Conservation (phyloP, 2,113 vertebrate species). For the Loxodonta africana region DNA sequence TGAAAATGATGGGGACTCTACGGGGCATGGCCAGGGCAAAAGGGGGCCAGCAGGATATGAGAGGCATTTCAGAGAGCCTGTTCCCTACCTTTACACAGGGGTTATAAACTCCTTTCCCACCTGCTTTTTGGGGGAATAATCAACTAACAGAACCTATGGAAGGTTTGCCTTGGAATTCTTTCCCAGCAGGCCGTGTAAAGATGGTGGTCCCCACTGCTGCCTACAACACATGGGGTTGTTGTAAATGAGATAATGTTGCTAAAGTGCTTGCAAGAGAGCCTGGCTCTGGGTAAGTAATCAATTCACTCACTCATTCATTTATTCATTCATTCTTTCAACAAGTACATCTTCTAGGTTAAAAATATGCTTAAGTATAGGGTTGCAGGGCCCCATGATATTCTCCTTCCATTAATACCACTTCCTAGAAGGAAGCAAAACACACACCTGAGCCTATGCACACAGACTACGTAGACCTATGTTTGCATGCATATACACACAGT, state of each 20-base stretch:
- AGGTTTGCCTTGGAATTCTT: not conserved
- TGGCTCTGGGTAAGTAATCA: not conserved
- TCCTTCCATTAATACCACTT: not conserved
- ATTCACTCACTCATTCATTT: not conserved
- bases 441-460: not conserved
- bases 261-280: not conserved
- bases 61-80: not conserved
- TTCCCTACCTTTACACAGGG: not conserved
- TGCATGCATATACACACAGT: not conserved
- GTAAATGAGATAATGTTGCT: not conserved
- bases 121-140: not conserved
- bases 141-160: not conserved
- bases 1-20: not conserved
- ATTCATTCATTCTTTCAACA: not conserved
- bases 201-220: not conserved
- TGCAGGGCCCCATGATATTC: not conserved
- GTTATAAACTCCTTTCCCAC: not conserved
- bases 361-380: not conserved
- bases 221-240: not conserved
- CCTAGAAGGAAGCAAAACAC: not conserved
- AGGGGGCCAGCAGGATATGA: not conserved
- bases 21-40: not conserved
- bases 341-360: not conserved
- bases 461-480: not conserved
- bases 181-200: not conserved